Evolutionary conservation across 1,140 invertebrate species (phyloP).

Genomic region (Gyrodactylus salaris): DNA sequence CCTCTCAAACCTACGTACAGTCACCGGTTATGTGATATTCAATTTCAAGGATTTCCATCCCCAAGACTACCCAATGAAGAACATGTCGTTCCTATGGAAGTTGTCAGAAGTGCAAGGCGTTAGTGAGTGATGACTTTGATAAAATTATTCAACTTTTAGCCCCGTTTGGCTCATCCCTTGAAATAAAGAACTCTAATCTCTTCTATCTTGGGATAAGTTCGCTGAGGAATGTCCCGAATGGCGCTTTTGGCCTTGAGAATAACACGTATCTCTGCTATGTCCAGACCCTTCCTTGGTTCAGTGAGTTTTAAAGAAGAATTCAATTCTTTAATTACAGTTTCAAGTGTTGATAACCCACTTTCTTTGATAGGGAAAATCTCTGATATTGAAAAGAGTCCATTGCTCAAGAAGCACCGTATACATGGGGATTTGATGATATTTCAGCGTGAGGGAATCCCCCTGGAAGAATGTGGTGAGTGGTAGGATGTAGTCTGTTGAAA

Average conservation of each 20-base stretch:
- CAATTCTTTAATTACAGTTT: too few species aligned
- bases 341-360: too few species aligned
- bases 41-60: not conserved
- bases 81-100: not conserved
- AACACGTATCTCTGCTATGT: not conserved
- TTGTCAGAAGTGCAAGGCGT: not conserved
- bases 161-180: not conserved
- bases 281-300: not conserved
- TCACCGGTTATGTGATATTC: not conserved
- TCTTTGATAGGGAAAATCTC: not conserved
- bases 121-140: not conserved
- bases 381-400: not conserved
- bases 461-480: not conserved
- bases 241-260: not conserved
- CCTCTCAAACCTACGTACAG: not conserved
- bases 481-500: too few species aligned
- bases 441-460: not conserved
- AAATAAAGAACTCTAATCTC: not conserved
- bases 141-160: not conserved
- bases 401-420: not conserved
- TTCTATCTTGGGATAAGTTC: not conserved
- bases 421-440: not conserved
- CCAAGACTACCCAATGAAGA: not conserved
- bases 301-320: not conserved
- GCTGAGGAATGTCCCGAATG: not conserved